These are phyloP conservation scores for Corythornis cristatus DNA, from an alignment of 2,113 vertebrate species.

Conservation along the genomic window DNA sequence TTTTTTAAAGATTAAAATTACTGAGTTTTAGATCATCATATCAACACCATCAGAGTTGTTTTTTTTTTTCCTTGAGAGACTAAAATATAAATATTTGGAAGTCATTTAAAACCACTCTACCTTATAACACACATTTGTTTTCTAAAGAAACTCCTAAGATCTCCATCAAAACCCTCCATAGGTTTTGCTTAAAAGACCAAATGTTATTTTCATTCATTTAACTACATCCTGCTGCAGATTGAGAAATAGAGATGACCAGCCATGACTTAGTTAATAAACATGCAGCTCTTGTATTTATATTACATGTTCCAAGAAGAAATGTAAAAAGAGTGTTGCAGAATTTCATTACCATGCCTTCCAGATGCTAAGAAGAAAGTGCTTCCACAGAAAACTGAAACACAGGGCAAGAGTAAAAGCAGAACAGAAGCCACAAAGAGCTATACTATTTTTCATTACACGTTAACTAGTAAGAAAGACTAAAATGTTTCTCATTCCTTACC, in stretches of 20 bases:
- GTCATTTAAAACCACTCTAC: neutral
- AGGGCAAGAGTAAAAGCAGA: neutral
- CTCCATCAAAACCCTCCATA: neutral
- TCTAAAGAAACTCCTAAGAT: neutral
- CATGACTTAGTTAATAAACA: neutral
- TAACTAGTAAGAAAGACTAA: neutral
- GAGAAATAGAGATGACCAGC: neutral
- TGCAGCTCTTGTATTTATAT: neutral
- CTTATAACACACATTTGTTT: neutral
- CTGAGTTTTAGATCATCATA: neutral
- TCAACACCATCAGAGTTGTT: neutral
- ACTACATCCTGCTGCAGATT: neutral
- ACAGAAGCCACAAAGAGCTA: neutral
- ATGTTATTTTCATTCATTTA: neutral
- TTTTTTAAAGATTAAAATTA: neutral
- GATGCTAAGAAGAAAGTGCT: neutral
- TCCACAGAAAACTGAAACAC: neutral
- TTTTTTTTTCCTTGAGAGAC: neutral
- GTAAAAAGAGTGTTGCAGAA: neutral
- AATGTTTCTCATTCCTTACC: neutral
- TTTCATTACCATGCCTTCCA: neutral
- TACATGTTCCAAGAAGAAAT: neutral
- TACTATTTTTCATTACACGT: neutral
- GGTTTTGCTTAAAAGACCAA: neutral
- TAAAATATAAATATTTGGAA: neutral